Percentiles rank a stretch among this genome's conserved stretches.
These are phyloP conservation scores for Aphelenchoides avenae DNA, from an alignment of 1,140 invertebrate genomes.

Conservation along the genomic window DNA sequence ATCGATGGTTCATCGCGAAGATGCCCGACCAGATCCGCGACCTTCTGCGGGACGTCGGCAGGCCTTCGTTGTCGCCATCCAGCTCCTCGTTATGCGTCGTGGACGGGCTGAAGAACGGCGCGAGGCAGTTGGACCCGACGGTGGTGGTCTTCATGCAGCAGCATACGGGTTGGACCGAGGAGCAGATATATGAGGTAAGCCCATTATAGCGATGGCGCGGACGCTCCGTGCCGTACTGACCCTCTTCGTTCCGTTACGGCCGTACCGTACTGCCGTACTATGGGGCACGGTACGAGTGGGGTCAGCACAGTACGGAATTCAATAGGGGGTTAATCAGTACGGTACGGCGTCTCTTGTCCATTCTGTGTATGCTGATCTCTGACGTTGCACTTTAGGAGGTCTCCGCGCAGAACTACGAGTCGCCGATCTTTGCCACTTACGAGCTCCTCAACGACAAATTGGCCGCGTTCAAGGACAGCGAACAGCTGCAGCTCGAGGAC, in stretches of 20 bases:
- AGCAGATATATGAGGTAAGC: constrained; percentile 50
- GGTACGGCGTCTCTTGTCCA: no score
- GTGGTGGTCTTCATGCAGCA: constrained; percentile 55
- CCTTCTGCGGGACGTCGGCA: constrained; percentile 15
- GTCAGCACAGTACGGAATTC: no score
- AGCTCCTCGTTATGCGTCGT: constrained; percentile 19
- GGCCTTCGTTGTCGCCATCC: constrained; percentile 7
- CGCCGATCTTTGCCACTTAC: constrained; percentile 52
- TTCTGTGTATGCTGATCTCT: not conserved
- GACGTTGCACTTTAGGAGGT: constrained; percentile 53
- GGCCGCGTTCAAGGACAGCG: constrained; percentile 24
- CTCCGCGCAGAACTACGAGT: constrained; percentile 46
- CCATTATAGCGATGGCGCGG: no score
- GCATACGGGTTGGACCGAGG: constrained; percentile 57
- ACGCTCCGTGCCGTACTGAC: no score
- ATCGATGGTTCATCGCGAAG: constrained; percentile 38
- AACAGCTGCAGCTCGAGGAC: constrained; percentile 37
- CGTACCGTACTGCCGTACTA: no score
- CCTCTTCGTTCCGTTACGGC: no score
- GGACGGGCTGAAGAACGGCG: constrained; percentile 9
- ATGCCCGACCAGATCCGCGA: constrained; percentile 33
- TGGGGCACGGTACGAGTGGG: no score
- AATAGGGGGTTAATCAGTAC: no score
- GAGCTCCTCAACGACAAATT: constrained; percentile 45
- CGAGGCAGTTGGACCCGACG: constrained; percentile 45